Conservation (phyloP, 2,888 invertebrate genomes). For the Lymantria monacha region DNA sequence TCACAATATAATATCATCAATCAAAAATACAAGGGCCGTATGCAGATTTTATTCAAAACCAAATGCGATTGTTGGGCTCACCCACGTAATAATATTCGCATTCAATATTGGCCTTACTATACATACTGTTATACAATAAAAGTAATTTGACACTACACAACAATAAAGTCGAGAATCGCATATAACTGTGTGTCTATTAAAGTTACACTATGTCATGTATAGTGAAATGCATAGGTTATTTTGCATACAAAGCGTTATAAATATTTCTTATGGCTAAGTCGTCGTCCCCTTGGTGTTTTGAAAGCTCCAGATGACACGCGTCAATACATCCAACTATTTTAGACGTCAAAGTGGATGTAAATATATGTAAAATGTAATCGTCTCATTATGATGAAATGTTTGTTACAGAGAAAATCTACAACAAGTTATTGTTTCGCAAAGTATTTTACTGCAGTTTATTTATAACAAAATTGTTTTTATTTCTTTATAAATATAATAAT, state of each 20-base stretch:
- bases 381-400: constrained; percentile 55
- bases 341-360: constrained; percentile 66
- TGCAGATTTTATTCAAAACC: constrained; percentile 68
- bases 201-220: constrained; percentile 54
- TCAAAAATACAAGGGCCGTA: constrained; percentile 62
- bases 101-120: constrained; percentile 44
- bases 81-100: constrained; percentile 51
- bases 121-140: constrained; percentile 38
- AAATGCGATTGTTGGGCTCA: constrained; percentile 51
- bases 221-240: constrained; percentile 67
- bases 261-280: constrained; percentile 71
- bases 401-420: constrained; percentile 41
- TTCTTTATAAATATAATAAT: too few relatives aligned
- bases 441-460: constrained; percentile 11
- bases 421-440: constrained; percentile 39
- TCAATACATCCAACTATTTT: constrained; percentile 62
- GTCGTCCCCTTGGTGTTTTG: constrained; percentile 59
- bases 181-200: constrained; percentile 44
- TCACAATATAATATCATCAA: constrained; percentile 64
- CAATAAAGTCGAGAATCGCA: constrained; percentile 59
- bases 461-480: too few relatives aligned
- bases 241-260: constrained; percentile 82
- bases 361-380: constrained; percentile 66
- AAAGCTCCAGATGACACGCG: constrained; percentile 73
- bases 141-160: constrained; percentile 40